Conservation (phyloP, 2,113 vertebrate genomes). For the Galbula dea region DNA sequence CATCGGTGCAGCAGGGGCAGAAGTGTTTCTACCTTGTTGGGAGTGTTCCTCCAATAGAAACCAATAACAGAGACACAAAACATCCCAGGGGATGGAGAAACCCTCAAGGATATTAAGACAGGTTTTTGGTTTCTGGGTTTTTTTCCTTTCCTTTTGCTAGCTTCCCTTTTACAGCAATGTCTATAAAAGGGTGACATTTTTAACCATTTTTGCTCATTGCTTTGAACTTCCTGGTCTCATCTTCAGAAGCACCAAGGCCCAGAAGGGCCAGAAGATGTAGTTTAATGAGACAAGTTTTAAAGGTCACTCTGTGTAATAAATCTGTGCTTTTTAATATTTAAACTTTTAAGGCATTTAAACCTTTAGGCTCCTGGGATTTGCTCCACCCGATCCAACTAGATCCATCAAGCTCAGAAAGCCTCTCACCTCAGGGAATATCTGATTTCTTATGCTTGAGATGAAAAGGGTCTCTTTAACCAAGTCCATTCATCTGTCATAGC, state of each 20-base stretch:
- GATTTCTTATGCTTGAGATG: conserved; percentile 14
- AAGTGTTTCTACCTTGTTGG: background rate
- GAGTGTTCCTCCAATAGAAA: background rate
- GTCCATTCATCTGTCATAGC: conserved; percentile 15
- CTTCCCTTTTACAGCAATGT: background rate
- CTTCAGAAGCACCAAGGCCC: conserved; percentile 24
- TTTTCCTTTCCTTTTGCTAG: background rate
- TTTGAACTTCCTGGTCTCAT: conserved; percentile 39
- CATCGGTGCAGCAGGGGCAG: background rate
- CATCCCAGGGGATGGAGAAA: background rate
- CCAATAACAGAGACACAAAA: background rate
- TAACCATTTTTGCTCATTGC: conserved; percentile 62
- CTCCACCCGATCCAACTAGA: conserved; percentile 52
- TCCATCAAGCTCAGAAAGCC: conserved; percentile 22
- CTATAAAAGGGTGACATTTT: conserved; percentile 46
- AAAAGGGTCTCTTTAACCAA: conserved; percentile 21
- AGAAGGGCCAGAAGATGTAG: conserved; percentile 64
- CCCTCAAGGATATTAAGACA: background rate
- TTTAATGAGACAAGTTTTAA: conserved; percentile 72
- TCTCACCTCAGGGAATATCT: background rate
- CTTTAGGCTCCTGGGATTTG: conserved; percentile 53
- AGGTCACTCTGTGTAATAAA: conserved; percentile 68
- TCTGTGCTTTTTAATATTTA: conserved; percentile 61
- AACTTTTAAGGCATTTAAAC: conserved; percentile 67
- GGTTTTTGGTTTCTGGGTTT: no score